Evolutionary conservation across 2,888 invertebrate species (phyloP).

Genomic region (Caenorhabditis sulstoni): DNA sequence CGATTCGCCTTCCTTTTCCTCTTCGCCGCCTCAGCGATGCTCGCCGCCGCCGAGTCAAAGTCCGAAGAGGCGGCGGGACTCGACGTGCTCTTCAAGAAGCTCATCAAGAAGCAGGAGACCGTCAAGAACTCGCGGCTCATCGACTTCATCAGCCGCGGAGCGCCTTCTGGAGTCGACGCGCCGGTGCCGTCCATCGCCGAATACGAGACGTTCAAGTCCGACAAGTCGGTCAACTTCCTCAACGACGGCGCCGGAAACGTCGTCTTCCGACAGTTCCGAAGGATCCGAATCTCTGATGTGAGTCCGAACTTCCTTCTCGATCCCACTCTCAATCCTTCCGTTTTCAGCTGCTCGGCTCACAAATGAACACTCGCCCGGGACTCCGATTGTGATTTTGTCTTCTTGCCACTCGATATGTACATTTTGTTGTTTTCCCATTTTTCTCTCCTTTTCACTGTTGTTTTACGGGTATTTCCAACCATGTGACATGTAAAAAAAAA

Average conservation of each 20-base stretch:
- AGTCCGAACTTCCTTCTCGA: slow-evolving; percentile 8
- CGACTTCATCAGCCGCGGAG: slow-evolving; percentile 62
- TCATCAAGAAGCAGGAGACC: slow-evolving; percentile 62
- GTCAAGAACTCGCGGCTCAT: slow-evolving; percentile 62
- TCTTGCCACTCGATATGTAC: slow-evolving; percentile 2
- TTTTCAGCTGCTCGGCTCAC: slow-evolving; percentile 54
- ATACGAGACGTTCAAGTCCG: slow-evolving; percentile 70
- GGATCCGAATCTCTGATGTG: slow-evolving; percentile 67
- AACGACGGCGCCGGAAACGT: slow-evolving; percentile 64
- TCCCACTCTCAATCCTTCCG: no score
- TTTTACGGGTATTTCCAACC: slow-evolving; percentile 10
- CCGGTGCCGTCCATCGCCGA: slow-evolving; percentile 68
- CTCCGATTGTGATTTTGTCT: slow-evolving; percentile 25
- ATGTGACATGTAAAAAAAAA: background rate
- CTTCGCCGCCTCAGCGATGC: slow-evolving; percentile 15
- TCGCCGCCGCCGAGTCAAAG: slow-evolving; percentile 14
- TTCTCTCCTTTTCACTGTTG: background rate
- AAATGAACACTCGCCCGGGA: slow-evolving; percentile 41
- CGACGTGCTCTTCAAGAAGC: slow-evolving; percentile 50
- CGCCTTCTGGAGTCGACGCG: slow-evolving; percentile 66
- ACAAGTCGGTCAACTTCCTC: slow-evolving; percentile 68
- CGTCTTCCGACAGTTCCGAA: slow-evolving; percentile 67
- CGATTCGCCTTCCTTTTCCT: background rate
- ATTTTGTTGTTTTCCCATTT: slow-evolving; percentile 8
- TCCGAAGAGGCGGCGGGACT: slow-evolving; percentile 18